These are phyloP conservation scores for Pseudomyrmex concolor DNA, from an alignment of 1,140 invertebrate species.

Conservation along the genomic window DNA sequence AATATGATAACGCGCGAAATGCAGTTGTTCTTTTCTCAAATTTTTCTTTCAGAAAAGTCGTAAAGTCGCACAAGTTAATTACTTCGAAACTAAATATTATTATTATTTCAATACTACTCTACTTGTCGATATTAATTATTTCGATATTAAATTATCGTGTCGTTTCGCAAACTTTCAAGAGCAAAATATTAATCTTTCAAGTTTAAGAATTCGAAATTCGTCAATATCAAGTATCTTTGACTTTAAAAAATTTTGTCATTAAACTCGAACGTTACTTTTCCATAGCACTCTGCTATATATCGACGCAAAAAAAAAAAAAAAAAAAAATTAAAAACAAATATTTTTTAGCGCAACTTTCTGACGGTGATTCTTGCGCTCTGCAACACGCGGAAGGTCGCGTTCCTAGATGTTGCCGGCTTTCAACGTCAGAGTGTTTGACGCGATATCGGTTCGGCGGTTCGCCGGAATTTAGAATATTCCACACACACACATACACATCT, in stretches of 20 bases:
- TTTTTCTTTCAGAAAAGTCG: background rate
- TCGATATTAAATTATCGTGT: background rate
- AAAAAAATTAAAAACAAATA: background rate
- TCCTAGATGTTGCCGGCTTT: slow-evolving; percentile 8
- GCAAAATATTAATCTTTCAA: background rate
- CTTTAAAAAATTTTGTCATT: too few relatives aligned
- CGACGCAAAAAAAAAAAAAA: background rate
- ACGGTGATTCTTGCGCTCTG: background rate
- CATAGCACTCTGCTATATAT: background rate
- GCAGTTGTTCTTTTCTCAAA: background rate
- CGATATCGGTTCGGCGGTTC: slow-evolving; percentile 50
- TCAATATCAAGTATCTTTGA: background rate
- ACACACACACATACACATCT: slow-evolving; percentile 20
- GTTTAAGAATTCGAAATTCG: background rate
- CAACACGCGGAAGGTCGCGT: slow-evolving; percentile 31
- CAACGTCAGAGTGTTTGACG: slow-evolving; percentile 37
- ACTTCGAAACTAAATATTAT: too few relatives aligned
- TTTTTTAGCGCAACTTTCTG: slow-evolving; percentile 1
- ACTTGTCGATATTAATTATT: background rate
- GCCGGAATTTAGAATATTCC: slow-evolving; percentile 57
- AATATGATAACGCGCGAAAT: background rate
- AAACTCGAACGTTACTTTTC: background rate
- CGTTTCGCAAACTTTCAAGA: background rate
- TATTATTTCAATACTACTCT: background rate
- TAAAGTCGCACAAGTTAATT: too few relatives aligned